Conservation (phyloP, 2,888 invertebrate species). For the Ecdyonurus torrentis region DNA sequence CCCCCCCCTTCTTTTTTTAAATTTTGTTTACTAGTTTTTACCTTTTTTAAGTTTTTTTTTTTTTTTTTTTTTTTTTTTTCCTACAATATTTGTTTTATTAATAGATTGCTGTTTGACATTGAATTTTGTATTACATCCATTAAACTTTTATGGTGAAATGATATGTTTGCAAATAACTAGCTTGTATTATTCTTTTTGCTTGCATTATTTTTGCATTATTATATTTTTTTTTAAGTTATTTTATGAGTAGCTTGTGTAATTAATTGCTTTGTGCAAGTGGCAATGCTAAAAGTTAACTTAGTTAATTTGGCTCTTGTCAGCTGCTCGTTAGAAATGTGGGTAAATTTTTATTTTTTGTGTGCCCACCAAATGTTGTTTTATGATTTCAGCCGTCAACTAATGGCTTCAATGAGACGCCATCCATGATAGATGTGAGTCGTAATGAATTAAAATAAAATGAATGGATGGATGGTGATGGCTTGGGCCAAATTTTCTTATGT, state of each 20-base stretch:
- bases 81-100: too few species aligned
- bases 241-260: too few species aligned
- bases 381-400: constrained; percentile 1
- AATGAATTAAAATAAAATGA: not conserved
- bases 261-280: too few species aligned
- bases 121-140: not conserved
- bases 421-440: not conserved
- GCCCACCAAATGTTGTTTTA: not conserved
- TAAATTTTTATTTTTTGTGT: too few species aligned
- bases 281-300: too few species aligned
- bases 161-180: not conserved
- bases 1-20: constrained; percentile 2
- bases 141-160: not conserved
- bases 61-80: too few species aligned
- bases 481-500: not conserved
- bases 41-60: too few species aligned
- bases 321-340: too few species aligned
- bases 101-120: too few species aligned
- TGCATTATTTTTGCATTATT: too few species aligned
- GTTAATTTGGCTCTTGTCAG: too few species aligned
- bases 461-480: not conserved
- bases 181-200: not conserved
- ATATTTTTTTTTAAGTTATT: too few species aligned
- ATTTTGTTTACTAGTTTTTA: not conserved
- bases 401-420: not conserved